These are phyloP conservation scores for Austrofundulus limnaeus DNA, from an alignment of 2,113 vertebrate genomes.

Conservation along the genomic window DNA sequence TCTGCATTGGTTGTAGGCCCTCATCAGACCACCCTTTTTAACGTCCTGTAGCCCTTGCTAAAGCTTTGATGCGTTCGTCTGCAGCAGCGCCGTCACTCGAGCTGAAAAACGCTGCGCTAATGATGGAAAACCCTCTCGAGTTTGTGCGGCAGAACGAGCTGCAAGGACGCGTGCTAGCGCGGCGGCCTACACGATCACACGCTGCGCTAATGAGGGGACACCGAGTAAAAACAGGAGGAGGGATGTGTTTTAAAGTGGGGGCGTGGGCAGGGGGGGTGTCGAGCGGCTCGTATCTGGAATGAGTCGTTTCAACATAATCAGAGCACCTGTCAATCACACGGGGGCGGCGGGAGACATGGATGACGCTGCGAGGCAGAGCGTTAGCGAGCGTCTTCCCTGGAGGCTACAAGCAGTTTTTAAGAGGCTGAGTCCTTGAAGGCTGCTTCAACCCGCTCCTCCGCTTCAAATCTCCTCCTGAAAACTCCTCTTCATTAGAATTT, in stretches of 20 bases:
- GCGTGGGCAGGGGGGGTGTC: not conserved
- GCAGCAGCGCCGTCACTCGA: conserved; percentile 15
- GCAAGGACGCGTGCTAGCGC: conserved; percentile 28
- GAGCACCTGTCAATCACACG: conserved; percentile 67
- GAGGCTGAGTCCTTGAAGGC: conserved; percentile 45
- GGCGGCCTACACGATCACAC: conserved; percentile 13
- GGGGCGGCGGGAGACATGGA: too few species aligned
- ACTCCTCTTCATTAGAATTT: conserved; percentile 45
- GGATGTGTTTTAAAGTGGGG: not conserved
- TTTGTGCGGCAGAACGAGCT: conserved; percentile 4
- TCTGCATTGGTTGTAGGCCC: too few species aligned
- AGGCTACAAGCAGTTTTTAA: conserved; percentile 64
- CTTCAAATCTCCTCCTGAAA: conserved; percentile 47
- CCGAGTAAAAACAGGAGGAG: conserved; percentile 17
- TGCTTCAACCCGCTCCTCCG: conserved; percentile 34
- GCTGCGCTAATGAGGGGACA: conserved; percentile 26
- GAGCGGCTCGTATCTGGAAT: conserved; percentile 51
- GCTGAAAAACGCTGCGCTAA: conserved; percentile 22
- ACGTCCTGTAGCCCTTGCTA: too few species aligned
- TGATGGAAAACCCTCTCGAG: conserved; percentile 36
- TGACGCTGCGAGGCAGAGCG: conserved; percentile 37
- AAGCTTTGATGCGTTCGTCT: not conserved
- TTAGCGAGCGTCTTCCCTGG: conserved; percentile 36
- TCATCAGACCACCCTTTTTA: too few species aligned
- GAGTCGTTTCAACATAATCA: conserved; percentile 50